phyloP scores from a whole-genome alignment of 2,888 invertebrate genomes.

The Hylaea fasciaria region DNA sequence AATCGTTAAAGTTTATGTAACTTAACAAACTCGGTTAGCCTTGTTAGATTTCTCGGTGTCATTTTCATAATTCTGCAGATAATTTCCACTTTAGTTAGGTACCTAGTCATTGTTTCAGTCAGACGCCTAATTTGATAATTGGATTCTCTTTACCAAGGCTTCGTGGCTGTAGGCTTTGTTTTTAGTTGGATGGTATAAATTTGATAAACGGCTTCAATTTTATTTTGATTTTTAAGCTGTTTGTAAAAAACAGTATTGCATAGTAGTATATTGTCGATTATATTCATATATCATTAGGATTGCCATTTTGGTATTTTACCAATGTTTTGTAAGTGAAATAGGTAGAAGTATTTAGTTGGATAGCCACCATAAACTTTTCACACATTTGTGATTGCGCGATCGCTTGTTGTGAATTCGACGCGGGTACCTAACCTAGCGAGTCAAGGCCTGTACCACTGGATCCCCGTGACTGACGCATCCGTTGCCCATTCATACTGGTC shows the following conservation, averaged over 20 bases:
- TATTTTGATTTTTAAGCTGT: not conserved
- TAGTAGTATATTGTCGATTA: not conserved
- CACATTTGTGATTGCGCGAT: conserved; percentile 51
- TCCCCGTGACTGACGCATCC: conserved; percentile 72
- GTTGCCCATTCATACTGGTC: conserved; percentile 60
- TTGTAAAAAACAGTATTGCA: no score
- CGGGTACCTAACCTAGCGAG: conserved; percentile 59
- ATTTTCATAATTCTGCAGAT: not conserved
- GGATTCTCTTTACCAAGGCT: no score
- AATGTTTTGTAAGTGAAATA: conserved; percentile 18
- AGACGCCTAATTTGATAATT: not conserved
- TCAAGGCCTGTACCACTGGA: conserved; percentile 74
- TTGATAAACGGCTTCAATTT: not conserved
- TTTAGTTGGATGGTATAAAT: no score
- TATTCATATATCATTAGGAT: not conserved
- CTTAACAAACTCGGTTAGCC: not conserved
- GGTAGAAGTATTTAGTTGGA: conserved; percentile 33
- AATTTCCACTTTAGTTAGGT: not conserved
- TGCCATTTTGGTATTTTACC: conserved; percentile 1
- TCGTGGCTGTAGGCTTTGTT: no score
- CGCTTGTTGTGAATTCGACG: conserved; percentile 68
- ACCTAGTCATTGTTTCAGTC: not conserved
- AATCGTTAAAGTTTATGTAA: not conserved
- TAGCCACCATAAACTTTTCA: conserved; percentile 31
- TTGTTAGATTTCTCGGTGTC: not conserved